Evolutionary conservation across 2,113 vertebrate species (phyloP).

Genomic region (Madoqua kirkii): DNA sequence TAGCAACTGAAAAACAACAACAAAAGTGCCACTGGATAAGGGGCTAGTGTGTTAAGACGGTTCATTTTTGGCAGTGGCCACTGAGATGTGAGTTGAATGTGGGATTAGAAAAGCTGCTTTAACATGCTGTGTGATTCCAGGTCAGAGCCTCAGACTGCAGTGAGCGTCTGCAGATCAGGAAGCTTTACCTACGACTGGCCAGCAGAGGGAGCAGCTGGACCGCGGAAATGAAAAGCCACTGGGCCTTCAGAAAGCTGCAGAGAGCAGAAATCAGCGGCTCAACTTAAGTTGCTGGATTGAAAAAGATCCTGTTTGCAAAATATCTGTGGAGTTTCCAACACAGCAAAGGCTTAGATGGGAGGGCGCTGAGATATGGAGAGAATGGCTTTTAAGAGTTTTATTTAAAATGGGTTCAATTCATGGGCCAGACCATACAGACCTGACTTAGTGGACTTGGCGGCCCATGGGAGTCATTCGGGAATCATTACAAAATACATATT

Average conservation of each 20-base stretch:
- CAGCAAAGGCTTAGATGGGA: not conserved
- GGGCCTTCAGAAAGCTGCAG: not conserved
- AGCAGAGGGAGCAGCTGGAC: conserved; percentile 57
- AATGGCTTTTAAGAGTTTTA: not conserved
- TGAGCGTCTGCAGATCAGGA: not conserved
- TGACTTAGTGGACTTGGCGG: not conserved
- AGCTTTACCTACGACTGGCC: not conserved
- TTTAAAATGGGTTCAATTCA: not conserved
- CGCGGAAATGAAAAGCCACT: not conserved
- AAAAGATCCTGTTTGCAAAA: not conserved
- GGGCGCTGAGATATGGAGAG: not conserved
- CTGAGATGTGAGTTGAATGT: not conserved
- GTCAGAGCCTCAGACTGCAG: not conserved
- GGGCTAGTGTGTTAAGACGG: not conserved
- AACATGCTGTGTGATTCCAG: not conserved
- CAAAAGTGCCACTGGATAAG: not conserved
- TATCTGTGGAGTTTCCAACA: not conserved
- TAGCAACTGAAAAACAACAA: not conserved
- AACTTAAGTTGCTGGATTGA: not conserved
- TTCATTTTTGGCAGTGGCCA: not conserved
- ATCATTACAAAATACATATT: not conserved
- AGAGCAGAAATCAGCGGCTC: not conserved
- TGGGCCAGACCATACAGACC: not conserved
- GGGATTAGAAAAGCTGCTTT: not conserved
- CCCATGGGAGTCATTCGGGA: not conserved